phyloP scores from a whole-genome alignment of 2,797 vertebrate species.

The Cirrhinus molitorella region DNA sequence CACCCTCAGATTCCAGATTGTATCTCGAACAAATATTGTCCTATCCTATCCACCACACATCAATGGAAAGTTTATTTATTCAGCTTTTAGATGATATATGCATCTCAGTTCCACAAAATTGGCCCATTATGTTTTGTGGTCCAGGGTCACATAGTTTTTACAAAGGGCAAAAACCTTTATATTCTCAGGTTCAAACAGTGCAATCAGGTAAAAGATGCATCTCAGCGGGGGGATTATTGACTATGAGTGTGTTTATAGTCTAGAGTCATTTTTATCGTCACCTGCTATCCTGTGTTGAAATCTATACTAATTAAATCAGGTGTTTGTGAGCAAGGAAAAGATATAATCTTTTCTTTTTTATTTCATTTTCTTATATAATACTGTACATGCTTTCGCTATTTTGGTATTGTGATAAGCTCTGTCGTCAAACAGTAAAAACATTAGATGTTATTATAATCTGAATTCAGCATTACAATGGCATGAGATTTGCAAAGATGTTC shows the following conservation, averaged over 20 bases:
- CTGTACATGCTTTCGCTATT: background rate
- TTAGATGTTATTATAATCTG: conserved; percentile 33
- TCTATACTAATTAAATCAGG: background rate
- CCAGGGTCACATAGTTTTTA: too few relatives aligned
- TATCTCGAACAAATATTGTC: too few relatives aligned
- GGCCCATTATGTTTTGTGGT: too few relatives aligned
- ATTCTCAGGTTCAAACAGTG: conserved; percentile 1
- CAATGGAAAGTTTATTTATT: too few relatives aligned
- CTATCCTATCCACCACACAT: too few relatives aligned
- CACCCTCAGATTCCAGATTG: too few relatives aligned
- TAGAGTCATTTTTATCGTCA: background rate
- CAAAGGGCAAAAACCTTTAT: conserved; percentile 3
- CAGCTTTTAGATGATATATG: too few relatives aligned
- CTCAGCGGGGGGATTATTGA: conserved; percentile 22
- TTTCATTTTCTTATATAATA: background rate
- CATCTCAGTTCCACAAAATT: too few relatives aligned
- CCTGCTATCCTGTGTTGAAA: background rate
- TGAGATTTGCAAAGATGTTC: conserved; percentile 30
- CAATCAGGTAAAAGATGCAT: background rate
- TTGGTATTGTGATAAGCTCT: conserved; percentile 1
- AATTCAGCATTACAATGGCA: background rate
- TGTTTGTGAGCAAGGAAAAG: background rate
- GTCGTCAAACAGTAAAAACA: conserved; percentile 19
- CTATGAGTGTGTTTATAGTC: background rate
- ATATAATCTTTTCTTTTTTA: background rate